Percentiles rank a stretch among this genome's conserved stretches.
These are phyloP conservation scores for Embidobia sp. DNA, from an alignment of 2,888 invertebrate genomes.

Conservation along the genomic window DNA sequence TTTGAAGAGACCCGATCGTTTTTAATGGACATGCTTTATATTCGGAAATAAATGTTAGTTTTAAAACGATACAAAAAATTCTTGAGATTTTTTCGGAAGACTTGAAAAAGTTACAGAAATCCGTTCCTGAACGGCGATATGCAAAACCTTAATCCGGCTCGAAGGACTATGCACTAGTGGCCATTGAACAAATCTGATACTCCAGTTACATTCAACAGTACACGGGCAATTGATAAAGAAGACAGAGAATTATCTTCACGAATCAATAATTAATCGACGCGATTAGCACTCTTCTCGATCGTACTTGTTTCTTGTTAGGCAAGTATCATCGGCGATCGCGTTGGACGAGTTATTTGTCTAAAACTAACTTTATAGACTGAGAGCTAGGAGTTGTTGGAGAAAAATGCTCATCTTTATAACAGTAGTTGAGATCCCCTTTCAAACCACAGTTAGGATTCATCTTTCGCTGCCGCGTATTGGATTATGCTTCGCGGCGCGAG, in stretches of 20 bases:
- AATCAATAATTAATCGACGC: conserved; percentile 50
- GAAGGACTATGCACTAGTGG: too few species aligned
- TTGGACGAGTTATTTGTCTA: conserved; percentile 69
- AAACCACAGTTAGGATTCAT: conserved; percentile 71
- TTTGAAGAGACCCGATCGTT: too few species aligned
- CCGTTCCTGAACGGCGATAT: too few species aligned
- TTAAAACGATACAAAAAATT: too few species aligned
- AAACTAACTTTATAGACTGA: conserved; percentile 66
- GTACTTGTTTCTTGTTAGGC: conserved; percentile 47
- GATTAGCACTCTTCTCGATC: conserved; percentile 30
- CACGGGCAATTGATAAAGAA: conserved; percentile 13
- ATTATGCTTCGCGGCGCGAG: conserved; percentile 10
- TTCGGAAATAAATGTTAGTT: too few species aligned
- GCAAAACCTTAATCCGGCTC: too few species aligned
- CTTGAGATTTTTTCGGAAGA: too few species aligned
- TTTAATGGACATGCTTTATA: too few species aligned
- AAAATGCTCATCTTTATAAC: conserved; percentile 70
- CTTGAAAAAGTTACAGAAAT: too few species aligned
- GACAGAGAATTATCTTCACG: conserved; percentile 41
- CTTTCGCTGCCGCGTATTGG: conserved; percentile 22
- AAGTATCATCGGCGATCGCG: conserved; percentile 28
- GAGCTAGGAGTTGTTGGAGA: conserved; percentile 60
- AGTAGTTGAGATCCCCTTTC: conserved; percentile 70
- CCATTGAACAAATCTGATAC: too few species aligned
- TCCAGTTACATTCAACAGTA: too few species aligned